Evolutionary conservation across 2,797 vertebrate species (phyloP), one percentile per base, ranked within the genome.

Genomic region (Liparis tanakae): DNA sequence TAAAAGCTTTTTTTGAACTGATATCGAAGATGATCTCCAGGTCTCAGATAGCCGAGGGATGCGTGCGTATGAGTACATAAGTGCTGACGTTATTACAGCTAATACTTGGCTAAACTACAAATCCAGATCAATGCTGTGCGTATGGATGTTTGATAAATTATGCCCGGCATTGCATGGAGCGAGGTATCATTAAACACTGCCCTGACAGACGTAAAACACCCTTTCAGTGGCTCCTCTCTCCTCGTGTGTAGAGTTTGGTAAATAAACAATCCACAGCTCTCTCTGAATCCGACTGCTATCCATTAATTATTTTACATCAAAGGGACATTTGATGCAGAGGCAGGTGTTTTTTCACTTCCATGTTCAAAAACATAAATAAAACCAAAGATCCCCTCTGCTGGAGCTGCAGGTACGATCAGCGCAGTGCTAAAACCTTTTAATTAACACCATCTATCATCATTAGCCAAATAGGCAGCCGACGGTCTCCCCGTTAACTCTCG

Each of bases 401-500:
- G 68, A 85, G 84, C 84, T 93, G 89, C 91, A 94, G 93, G 93
- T 93, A 92, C 87, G 91, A 93, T 94, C 93, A 92, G 90, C 12
- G 46, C 87, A 79, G 87, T 90, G 88, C 89, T 94, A 93, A 95
- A 93, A 87, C 87, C 86, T 91, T 93, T 91, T 95, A 94, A 95
- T 95, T 94, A 94, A 94, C 86, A 80, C 87, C 89, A 95, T 95
- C 94, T 86, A 94, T 95, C 94, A 95, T 94, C 93, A 94, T 95
- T 94, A 95, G 93, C 88, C 87, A 83, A 89, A 92, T 34, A 91
- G 93, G 92, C 93, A 94, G 88, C 84, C 85, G 58, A 76, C 85
- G 78, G 87, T 89, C 91, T 92, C 54, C 80, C 73, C 79, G 90
- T 94, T 92, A 94, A 94, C 91, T 91, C 89, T 92, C 85, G 64